A percentile compares a stretch with the other conserved stretches of the same genome.
phyloP scores from a whole-genome alignment of 2,888 invertebrate species.

The Diploptera punctata region DNA sequence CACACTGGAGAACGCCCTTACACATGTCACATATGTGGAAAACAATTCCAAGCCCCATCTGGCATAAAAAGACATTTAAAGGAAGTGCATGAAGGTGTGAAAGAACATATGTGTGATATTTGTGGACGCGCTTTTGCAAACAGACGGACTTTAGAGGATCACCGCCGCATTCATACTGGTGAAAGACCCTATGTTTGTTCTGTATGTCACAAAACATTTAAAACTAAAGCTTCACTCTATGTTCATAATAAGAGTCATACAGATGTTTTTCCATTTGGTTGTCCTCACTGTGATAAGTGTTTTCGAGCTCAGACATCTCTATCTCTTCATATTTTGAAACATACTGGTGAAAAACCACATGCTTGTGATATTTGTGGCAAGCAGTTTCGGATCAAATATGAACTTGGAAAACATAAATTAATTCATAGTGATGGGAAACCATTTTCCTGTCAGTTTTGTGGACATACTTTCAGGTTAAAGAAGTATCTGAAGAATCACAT shows the following conservation, averaged over 20 bases:
- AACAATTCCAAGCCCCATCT: slow-evolving; percentile 60
- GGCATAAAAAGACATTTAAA: slow-evolving; percentile 53
- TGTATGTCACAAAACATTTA: slow-evolving; percentile 38
- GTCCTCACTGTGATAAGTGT: slow-evolving; percentile 63
- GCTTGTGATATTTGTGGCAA: slow-evolving; percentile 60
- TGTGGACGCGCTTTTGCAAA: slow-evolving; percentile 61
- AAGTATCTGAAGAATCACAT: slow-evolving; percentile 62
- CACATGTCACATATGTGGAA: slow-evolving; percentile 71
- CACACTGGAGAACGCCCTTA: slow-evolving; percentile 66
- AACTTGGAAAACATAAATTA: slow-evolving; percentile 54
- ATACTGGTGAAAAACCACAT: slow-evolving; percentile 63
- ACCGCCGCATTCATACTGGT: slow-evolving; percentile 38
- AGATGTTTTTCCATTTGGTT: slow-evolving; percentile 62
- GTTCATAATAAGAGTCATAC: slow-evolving; percentile 67
- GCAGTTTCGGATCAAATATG: slow-evolving; percentile 39
- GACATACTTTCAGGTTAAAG: slow-evolving; percentile 56
- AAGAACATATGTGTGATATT: slow-evolving; percentile 58
- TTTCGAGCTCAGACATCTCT: slow-evolving; percentile 63
- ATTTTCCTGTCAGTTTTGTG: slow-evolving; percentile 43
- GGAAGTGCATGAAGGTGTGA: slow-evolving; percentile 57
- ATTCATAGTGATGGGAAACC: slow-evolving; percentile 57
- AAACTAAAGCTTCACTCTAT: slow-evolving; percentile 68
- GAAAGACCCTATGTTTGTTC: slow-evolving; percentile 39
- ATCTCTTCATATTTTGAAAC: slow-evolving; percentile 61
- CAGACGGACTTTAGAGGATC: slow-evolving; percentile 55